Base-by-base conservation (phyloP, 2,888 invertebrate species). In the Crepidodera aurea region DNA sequence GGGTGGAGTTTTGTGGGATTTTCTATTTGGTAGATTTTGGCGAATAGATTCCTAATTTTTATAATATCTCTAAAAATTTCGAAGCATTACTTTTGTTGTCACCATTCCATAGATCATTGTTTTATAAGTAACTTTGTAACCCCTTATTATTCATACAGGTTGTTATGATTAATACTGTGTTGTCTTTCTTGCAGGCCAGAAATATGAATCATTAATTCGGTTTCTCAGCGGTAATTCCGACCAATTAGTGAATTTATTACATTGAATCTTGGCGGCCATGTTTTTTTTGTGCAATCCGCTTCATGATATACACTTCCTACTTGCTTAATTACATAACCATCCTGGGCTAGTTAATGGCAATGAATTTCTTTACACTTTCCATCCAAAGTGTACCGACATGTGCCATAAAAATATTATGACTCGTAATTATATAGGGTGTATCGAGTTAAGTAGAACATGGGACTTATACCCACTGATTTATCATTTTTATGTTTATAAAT, bases 291-390 rank as follows among this genome's bases (percentile, higher is more conserved):
- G 19, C 37, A 51, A 34, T 51, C 19, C 22, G 19, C 37, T 18
- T 19, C 51, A 25, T 51, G 16, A 51, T 51, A 34, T 34, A 50
- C 32, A 51, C 51, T 51, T 51, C 51, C 51, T 51, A 51, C 34
- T 51, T 37, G 51, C 18, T 37, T 51, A 51, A 51, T 51, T 51
- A 37, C 22, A 25, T 37, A 51, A 51, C 22, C 22, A 51, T 32
- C 12, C 51, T 18, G 19, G 19, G 19, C 25, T 19, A 51, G 51
- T 50, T 50, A 50, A 32, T 51, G 51, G 37, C 22, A 51, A 37
- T 50, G 50, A 50, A 50, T 50, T n/a, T 50, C 32, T 50, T 50
- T 34, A 51, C 18, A 51, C 51, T 51, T 51, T 32, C 51, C 18
- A 19, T 16, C 48, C 29, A 16, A 27, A 48, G 27, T 48, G 22